Percentiles rank a stretch among this genome's conserved stretches.
These are phyloP conservation scores for Pontoporia blainvillei DNA, from an alignment of 2,113 vertebrate species.

Conservation along the genomic window DNA sequence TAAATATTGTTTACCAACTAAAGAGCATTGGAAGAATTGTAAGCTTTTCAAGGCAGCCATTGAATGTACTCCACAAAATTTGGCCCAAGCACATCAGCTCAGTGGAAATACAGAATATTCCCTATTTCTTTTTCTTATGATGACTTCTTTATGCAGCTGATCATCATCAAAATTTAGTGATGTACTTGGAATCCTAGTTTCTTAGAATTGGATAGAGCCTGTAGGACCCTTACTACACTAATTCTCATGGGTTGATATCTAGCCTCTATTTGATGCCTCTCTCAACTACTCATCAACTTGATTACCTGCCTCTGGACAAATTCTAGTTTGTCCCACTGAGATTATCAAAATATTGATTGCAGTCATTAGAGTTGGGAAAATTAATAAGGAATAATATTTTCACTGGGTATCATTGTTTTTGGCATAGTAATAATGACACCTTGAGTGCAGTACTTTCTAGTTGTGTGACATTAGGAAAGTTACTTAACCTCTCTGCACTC, in stretches of 20 bases:
- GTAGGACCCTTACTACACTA: not conserved
- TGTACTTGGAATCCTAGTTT: not conserved
- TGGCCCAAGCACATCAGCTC: not conserved
- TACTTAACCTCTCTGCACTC: not conserved
- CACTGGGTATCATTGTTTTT: not conserved
- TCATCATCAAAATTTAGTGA: not conserved
- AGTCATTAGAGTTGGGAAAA: not conserved
- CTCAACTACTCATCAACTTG: not conserved
- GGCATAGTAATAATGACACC: not conserved
- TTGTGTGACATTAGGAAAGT: not conserved
- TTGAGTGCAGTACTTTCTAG: not conserved
- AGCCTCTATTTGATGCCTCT: not conserved
- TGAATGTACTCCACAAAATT: not conserved
- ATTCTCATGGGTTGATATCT: not conserved
- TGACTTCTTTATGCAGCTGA: not conserved
- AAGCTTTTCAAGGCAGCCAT: not conserved
- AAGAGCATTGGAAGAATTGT: not conserved
- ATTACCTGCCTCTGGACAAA: not conserved
- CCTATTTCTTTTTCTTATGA: not conserved
- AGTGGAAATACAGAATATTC: not conserved
- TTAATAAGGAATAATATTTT: not conserved
- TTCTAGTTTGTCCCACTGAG: not conserved
- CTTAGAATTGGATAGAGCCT: not conserved
- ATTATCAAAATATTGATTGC: not conserved
- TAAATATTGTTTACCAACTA: not conserved